Percentiles rank a stretch among this genome's conserved stretches.
phyloP scores from a whole-genome alignment of 2,888 invertebrate species.

The Tipula vernalis region DNA sequence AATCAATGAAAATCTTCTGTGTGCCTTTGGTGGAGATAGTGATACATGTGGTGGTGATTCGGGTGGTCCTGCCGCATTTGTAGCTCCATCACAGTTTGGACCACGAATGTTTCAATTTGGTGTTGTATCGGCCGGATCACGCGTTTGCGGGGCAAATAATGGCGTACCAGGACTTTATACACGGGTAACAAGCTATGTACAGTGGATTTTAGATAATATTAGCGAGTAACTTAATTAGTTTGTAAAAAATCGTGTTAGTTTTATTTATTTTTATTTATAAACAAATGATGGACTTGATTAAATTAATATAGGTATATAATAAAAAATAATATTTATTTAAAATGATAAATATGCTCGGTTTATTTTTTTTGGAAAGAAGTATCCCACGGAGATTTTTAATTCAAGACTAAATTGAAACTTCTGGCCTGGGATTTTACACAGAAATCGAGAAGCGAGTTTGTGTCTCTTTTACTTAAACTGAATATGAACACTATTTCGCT shows the following conservation, averaged over 20 bases:
- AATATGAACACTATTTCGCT: too few relatives aligned
- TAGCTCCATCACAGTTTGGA: background rate
- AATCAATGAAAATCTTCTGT: background rate
- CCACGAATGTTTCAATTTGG: conserved; percentile 11
- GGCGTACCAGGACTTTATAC: conserved; percentile 8
- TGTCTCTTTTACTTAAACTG: too few relatives aligned
- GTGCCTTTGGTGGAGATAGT: background rate
- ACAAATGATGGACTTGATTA: too few relatives aligned
- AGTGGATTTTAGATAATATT: conserved; percentile 12
- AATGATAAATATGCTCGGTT: too few relatives aligned
- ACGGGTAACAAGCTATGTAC: background rate
- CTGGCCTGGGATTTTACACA: too few relatives aligned
- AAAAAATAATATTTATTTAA: too few relatives aligned
- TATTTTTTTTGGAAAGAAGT: too few relatives aligned
- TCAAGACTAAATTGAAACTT: too few relatives aligned
- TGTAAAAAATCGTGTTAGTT: background rate
- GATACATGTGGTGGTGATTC: background rate
- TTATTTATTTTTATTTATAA: background rate
- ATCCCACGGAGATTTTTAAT: too few relatives aligned
- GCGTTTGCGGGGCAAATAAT: background rate
- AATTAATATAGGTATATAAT: too few relatives aligned
- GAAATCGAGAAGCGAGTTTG: too few relatives aligned
- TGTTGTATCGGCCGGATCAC: background rate
- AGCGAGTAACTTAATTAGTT: background rate
- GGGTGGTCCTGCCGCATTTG: background rate